Percentiles rank a stretch among this genome's conserved stretches.
Evolutionary conservation across 2,888 invertebrate genomes (phyloP).

Genomic region (Subacronicta megacephala): DNA sequence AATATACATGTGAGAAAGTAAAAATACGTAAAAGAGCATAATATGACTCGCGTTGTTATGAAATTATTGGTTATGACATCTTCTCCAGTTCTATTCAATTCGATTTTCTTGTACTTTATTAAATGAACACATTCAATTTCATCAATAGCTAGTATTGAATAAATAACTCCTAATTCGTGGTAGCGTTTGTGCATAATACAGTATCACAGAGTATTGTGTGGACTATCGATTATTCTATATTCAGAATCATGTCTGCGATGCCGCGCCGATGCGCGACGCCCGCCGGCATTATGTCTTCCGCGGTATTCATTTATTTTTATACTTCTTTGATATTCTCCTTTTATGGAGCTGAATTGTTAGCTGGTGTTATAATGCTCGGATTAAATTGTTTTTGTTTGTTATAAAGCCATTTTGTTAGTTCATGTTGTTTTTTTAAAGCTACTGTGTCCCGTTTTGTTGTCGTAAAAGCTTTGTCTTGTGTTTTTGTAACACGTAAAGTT

Average conservation of each 20-base stretch:
- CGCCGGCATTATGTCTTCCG: conserved; percentile 60
- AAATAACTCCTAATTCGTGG: conserved; percentile 16
- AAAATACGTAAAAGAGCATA: too few species aligned
- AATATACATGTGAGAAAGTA: too few species aligned
- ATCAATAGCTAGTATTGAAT: conserved; percentile 3
- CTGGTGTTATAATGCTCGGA: conserved; percentile 42
- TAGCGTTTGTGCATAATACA: conserved; percentile 33
- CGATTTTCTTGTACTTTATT: background rate
- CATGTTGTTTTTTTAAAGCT: conserved; percentile 26
- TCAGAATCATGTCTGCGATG: conserved; percentile 58
- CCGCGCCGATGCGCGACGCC: conserved; percentile 47
- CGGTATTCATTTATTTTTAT: conserved; percentile 35
- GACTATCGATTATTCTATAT: conserved; percentile 53
- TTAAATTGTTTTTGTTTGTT: conserved; percentile 37
- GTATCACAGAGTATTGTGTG: conserved; percentile 23
- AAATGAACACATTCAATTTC: background rate
- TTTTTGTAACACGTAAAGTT: conserved; percentile 25
- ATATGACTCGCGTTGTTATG: too few species aligned
- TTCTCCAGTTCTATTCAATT: too few species aligned
- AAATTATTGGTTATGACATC: too few species aligned
- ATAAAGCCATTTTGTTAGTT: conserved; percentile 22
- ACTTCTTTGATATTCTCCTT: conserved; percentile 33
- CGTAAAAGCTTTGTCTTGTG: conserved; percentile 30
- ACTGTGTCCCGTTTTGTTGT: conserved; percentile 33
- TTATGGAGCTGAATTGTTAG: conserved; percentile 40